A percentile compares a stretch with the other conserved stretches of the same genome.
phyloP scores from a whole-genome alignment of 2,888 invertebrate genomes.

The Microplitis deprimator region DNA sequence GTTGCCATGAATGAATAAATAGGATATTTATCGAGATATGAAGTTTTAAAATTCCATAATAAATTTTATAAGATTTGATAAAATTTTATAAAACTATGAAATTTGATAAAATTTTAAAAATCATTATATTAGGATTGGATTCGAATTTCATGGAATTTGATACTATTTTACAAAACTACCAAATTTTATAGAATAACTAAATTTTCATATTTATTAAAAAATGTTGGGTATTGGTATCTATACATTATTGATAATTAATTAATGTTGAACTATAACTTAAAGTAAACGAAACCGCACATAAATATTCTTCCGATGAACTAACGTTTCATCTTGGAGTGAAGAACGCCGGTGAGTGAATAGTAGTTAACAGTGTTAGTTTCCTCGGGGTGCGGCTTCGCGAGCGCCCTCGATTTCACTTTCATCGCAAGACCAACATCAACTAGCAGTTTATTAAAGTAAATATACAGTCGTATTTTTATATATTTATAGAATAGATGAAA shows the following conservation, averaged over 20 bases:
- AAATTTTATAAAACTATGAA: no score
- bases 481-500: background rate
- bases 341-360: background rate
- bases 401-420: slow-evolving; percentile 70
- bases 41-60: no score
- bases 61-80: no score
- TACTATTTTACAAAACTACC: no score
- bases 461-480: background rate
- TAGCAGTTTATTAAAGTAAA: slow-evolving; percentile 58
- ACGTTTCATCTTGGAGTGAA: background rate
- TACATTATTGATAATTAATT: background rate
- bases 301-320: background rate
- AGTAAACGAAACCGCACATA: background rate
- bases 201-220: no score
- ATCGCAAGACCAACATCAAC: slow-evolving; percentile 62
- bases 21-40: no score
- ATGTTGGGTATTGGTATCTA: no score
- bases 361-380: slow-evolving; percentile 38
- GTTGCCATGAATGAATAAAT: no score
- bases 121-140: no score
- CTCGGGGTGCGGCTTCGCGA: slow-evolving; percentile 56
- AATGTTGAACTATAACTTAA: background rate
- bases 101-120: no score
- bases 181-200: no score
- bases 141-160: no score